A percentile compares a stretch with the other conserved stretches of the same genome.
Conservation (phyloP, 2,113 vertebrate genomes). For the Labeo rohita region DNA sequence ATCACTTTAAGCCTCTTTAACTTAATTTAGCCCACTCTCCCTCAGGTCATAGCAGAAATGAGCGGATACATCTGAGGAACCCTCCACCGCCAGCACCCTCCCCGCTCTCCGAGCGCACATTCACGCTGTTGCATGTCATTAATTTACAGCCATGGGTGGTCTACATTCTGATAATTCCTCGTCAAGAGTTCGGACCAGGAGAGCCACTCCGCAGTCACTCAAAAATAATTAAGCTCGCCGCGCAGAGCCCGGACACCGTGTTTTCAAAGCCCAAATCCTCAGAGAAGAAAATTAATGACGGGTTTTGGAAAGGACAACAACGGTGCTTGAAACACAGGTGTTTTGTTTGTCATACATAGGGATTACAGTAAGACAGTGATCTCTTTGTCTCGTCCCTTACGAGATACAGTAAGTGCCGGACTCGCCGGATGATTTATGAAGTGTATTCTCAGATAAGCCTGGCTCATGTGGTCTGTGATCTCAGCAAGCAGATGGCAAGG, state of each 20-base stretch:
- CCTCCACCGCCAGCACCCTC: slow-evolving; percentile 21
- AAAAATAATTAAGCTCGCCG: slow-evolving; percentile 74
- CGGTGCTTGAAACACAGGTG: background rate
- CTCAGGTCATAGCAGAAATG: slow-evolving; percentile 60
- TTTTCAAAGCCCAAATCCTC: slow-evolving; percentile 71
- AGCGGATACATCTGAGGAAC: slow-evolving; percentile 61
- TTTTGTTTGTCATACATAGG: slow-evolving; percentile 6
- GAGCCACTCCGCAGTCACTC: slow-evolving; percentile 75
- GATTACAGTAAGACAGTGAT: slow-evolving; percentile 18
- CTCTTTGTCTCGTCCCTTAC: slow-evolving; percentile 12
- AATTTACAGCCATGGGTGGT: slow-evolving; percentile 68
- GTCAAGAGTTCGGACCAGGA: slow-evolving; percentile 66
- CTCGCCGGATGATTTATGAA: slow-evolving; percentile 39
- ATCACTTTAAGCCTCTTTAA: slow-evolving; percentile 65
- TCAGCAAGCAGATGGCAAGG: slow-evolving; percentile 40
- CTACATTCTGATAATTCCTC: slow-evolving; percentile 70
- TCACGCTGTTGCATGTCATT: slow-evolving; percentile 71
- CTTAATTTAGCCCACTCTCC: slow-evolving; percentile 61
- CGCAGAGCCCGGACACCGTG: slow-evolving; percentile 67
- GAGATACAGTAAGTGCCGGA: background rate
- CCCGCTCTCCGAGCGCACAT: slow-evolving; percentile 3
- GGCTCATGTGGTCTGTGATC: slow-evolving; percentile 34
- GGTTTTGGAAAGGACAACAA: slow-evolving; percentile 14
- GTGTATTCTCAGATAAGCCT: slow-evolving; percentile 47
- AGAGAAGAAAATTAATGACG: slow-evolving; percentile 26